Percentiles rank a stretch among this genome's conserved stretches.
phyloP scores from a whole-genome alignment of 2,113 vertebrate genomes.

The Spea bombifrons region DNA sequence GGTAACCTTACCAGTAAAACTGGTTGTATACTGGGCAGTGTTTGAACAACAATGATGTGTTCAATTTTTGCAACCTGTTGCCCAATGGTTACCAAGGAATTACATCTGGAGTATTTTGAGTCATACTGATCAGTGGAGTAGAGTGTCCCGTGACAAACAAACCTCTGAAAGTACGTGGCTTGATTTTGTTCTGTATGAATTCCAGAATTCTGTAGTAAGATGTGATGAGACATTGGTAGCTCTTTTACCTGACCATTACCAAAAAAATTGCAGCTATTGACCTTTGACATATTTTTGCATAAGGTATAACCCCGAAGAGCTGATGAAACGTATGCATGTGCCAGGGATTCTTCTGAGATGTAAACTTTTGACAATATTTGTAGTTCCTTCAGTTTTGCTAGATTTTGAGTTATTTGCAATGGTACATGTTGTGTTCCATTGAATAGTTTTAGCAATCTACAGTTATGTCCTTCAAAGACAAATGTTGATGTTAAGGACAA shows the following conservation, averaged over 20 bases:
- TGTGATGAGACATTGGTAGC: background rate
- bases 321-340: too few relatives aligned
- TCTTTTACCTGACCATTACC: background rate
- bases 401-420: too few relatives aligned
- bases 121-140: background rate
- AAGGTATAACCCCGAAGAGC: too few relatives aligned
- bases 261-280: too few relatives aligned
- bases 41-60: background rate
- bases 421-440: too few relatives aligned
- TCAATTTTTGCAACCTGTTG: background rate
- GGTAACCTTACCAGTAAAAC: background rate
- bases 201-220: background rate
- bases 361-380: too few relatives aligned
- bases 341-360: too few relatives aligned
- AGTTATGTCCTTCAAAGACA: too few relatives aligned
- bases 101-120: slow-evolving; percentile 1
- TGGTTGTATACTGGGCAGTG: background rate
- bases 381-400: too few relatives aligned
- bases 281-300: too few relatives aligned
- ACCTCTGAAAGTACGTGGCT: background rate
- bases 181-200: slow-evolving; percentile 1
- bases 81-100: background rate
- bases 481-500: too few relatives aligned
- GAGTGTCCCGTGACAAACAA: background rate
- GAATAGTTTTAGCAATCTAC: too few relatives aligned